Base-by-base conservation (phyloP, 2,888 invertebrate genomes). In the Drosophila maculinotata region DNA sequence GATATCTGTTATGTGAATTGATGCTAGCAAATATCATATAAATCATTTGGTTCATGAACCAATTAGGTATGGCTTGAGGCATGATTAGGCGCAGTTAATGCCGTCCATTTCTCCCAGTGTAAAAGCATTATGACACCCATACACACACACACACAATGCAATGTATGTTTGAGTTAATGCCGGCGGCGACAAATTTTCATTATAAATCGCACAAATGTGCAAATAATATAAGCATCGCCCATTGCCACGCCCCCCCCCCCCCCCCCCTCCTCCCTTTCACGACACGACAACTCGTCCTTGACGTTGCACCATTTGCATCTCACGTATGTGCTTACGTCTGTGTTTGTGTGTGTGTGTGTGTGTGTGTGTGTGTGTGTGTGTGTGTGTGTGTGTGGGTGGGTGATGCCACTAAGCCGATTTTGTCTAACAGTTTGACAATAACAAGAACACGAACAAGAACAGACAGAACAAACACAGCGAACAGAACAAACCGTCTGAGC, bases 191-290 rank as follows among this genome's bases (percentile, higher is more conserved):
- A 72, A 56, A 63, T 68, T 64, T 59, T 62, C 52, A 58, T 58
- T 58, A 62, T 66, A 65, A 68, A 69, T 71, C 68, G 64, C 74
- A 59, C 51, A 77, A 81, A 74, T 78, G 80, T 54, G 80, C 74
- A 76, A 79, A 78, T 77, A 79, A 66, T 68, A 69, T 66, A 70
- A 78, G 64, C 66, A 49, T 26, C 60, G n/a, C 52, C 51, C 64
- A 59, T 17, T 57, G 81, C 69, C 65, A 73, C 81, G 71, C 74
- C 64, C 60, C 51, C 66, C 15, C 41, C n/a, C n/a, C n/a, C n/a
- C n/a, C n/a, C n/a, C n/a, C n/a, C n/a, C n/a, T n/a, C n/a, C n/a
- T n/a, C n/a, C n/a, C n/a, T n/a, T n/a, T n/a, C n/a, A 12, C 25
- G 26, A 25, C 35, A 60, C 20, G 7, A 42, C 47, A 51, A 14